Conservation (phyloP, 1,140 invertebrate species). For the Frieseomelitta varia region DNA sequence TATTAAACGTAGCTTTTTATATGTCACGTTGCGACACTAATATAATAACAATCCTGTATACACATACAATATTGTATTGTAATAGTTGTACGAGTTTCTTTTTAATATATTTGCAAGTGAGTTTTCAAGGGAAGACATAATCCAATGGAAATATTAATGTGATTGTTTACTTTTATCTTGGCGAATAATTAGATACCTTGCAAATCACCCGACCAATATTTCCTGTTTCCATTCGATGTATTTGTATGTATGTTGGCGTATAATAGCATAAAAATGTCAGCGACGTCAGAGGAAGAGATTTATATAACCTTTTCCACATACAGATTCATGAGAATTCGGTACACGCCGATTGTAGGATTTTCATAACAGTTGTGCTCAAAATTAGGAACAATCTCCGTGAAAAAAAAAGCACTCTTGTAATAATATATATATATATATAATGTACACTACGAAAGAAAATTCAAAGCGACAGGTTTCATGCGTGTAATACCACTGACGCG, state of each 20-base stretch:
- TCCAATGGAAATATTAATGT: background rate
- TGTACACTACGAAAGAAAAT: background rate
- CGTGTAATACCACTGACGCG: background rate
- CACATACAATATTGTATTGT: too few species aligned
- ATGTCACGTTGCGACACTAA: background rate
- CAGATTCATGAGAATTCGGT: background rate
- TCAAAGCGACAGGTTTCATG: background rate
- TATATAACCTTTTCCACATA: slow-evolving; percentile 6
- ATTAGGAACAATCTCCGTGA: background rate
- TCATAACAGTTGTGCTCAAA: background rate
- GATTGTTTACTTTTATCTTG: background rate
- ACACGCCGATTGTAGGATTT: slow-evolving; percentile 5
- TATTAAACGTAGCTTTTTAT: background rate
- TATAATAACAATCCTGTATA: background rate
- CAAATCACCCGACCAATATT: background rate
- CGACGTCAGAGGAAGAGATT: background rate
- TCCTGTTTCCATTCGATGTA: background rate
- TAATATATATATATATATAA: too few species aligned
- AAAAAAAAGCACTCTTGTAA: background rate
- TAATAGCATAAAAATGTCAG: background rate
- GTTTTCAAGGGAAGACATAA: too few species aligned
- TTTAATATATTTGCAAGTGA: background rate
- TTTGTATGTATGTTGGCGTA: too few species aligned
- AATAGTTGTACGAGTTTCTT: background rate
- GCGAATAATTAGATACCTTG: background rate